Percentiles rank a stretch among this genome's conserved stretches.
Conservation (phyloP, 2,888 invertebrate species). For the Creontiades dilutus region DNA sequence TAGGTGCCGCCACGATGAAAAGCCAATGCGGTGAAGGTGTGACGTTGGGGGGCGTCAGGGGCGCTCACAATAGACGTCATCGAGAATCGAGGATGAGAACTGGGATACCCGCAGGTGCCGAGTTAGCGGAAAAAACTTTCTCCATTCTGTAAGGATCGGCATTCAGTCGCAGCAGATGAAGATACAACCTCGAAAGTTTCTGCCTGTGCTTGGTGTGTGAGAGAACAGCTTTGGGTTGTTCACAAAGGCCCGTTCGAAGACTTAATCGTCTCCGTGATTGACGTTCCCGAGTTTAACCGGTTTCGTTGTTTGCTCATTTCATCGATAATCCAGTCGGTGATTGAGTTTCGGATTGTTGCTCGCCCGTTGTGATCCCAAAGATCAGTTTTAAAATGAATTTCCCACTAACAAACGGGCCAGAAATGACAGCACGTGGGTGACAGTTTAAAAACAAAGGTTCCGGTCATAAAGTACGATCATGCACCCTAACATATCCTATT, state of each 20-base stretch:
- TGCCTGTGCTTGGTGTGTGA: neutral
- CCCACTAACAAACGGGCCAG: no score
- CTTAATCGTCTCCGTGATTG: neutral
- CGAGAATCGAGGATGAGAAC: slow-evolving; percentile 46
- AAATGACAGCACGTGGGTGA: no score
- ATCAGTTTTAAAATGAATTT: no score
- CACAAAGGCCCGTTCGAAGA: neutral
- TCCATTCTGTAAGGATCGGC: neutral
- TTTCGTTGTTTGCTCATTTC: neutral
- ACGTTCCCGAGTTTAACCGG: neutral
- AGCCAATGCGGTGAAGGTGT: slow-evolving; percentile 13
- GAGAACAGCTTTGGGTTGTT: neutral
- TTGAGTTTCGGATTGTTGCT: neutral
- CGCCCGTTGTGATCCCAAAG: no score
- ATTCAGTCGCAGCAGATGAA: slow-evolving; percentile 6
- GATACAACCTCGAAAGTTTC: neutral
- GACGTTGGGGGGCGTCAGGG: slow-evolving; percentile 14
- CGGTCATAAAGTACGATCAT: no score
- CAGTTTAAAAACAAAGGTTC: no score
- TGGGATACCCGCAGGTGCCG: slow-evolving; percentile 46
- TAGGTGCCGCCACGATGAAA: neutral
- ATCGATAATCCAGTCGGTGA: neutral
- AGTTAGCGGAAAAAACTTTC: slow-evolving; percentile 38
- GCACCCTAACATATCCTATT: no score
- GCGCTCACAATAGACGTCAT: slow-evolving; percentile 29